Percentiles rank a stretch among this genome's conserved stretches.
phyloP scores from a whole-genome alignment of 2,113 vertebrate species.

The Speoplatyrhinus poulsoni region DNA sequence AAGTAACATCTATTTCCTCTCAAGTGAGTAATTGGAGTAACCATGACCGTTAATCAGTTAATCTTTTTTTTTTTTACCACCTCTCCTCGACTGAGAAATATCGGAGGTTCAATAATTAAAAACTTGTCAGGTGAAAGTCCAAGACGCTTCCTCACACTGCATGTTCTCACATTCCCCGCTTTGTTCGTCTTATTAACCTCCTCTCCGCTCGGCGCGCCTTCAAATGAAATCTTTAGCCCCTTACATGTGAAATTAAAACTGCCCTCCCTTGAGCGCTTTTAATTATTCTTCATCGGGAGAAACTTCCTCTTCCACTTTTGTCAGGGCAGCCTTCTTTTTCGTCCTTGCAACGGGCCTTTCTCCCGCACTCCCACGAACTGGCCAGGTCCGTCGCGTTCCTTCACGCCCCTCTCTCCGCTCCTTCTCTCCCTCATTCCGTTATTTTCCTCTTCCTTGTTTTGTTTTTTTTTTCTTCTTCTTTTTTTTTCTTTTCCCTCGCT shows the following conservation, averaged over 20 bases:
- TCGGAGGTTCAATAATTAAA: conserved; percentile 82
- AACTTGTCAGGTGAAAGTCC: conserved; percentile 85
- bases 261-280: conserved; percentile 84
- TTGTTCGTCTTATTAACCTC: conserved; percentile 85
- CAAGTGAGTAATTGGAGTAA: conserved; percentile 71
- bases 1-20: conserved; percentile 64
- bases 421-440: conserved; percentile 50
- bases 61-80: conserved; percentile 67
- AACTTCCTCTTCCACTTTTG: conserved; percentile 77
- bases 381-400: conserved; percentile 75
- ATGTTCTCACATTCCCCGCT: conserved; percentile 81
- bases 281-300: conserved; percentile 84
- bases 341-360: conserved; percentile 28
- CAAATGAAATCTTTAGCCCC: conserved; percentile 87
- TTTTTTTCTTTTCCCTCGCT: conserved; percentile 41
- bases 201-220: conserved; percentile 77
- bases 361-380: conserved; percentile 68
- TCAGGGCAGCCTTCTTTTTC: conserved; percentile 73
- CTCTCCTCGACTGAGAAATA: conserved; percentile 69
- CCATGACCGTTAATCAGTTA: conserved; percentile 77
- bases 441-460: conserved; percentile 11
- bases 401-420: conserved; percentile 63
- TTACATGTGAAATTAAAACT: conserved; percentile 87
- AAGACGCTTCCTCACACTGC: conserved; percentile 72
- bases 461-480: conserved; percentile 35